These are phyloP conservation scores for Nemotelus pantherinus DNA, from an alignment of 2,888 invertebrate genomes.

Conservation along the genomic window DNA sequence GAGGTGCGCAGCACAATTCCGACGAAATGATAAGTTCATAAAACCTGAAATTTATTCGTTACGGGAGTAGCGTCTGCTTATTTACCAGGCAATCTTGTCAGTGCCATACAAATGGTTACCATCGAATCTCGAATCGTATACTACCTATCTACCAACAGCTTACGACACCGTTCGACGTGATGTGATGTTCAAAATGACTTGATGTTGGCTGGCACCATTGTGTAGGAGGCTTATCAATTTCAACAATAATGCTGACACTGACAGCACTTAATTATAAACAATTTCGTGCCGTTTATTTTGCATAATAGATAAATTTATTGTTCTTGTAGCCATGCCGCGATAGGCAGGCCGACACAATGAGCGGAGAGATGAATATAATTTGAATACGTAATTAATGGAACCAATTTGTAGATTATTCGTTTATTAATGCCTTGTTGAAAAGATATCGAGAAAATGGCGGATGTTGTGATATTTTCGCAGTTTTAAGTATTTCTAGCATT, in stretches of 20 bases:
- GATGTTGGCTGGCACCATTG: background rate
- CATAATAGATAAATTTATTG: constrained; percentile 31
- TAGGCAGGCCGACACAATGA: background rate
- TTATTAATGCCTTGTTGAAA: constrained; percentile 32
- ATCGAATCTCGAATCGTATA: background rate
- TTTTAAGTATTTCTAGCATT: too few species aligned
- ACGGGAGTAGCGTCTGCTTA: constrained; percentile 37
- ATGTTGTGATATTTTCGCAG: too few species aligned
- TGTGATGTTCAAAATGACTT: constrained; percentile 5
- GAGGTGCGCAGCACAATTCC: background rate
- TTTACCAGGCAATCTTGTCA: constrained; percentile 24
- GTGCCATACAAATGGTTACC: background rate
- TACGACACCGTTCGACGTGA: constrained; percentile 11
- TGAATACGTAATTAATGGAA: constrained; percentile 40
- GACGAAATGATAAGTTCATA: constrained; percentile 16
- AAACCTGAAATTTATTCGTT: constrained; percentile 33
- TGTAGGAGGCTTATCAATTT: constrained; percentile 49
- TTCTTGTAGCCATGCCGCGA: background rate
- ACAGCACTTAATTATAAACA: constrained; percentile 48
- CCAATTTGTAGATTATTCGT: constrained; percentile 35
- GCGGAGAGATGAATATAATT: constrained; percentile 22
- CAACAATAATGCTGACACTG: constrained; percentile 48
- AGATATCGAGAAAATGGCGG: background rate
- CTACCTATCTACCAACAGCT: background rate
- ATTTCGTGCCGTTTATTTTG: constrained; percentile 43